These are phyloP conservation scores for Yoshiicerus persimilis DNA, from an alignment of 1,140 invertebrate genomes.

Conservation along the genomic window DNA sequence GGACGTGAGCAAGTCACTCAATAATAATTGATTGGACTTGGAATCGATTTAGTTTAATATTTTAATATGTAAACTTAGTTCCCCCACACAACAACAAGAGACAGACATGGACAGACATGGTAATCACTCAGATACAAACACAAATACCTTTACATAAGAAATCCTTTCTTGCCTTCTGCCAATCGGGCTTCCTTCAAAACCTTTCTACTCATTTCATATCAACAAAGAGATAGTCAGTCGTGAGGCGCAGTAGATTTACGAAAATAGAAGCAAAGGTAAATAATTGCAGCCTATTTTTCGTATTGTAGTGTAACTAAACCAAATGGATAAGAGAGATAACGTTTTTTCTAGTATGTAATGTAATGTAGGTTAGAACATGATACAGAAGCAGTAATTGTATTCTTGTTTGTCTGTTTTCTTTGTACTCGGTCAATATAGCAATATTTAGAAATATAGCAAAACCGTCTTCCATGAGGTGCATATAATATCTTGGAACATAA, in stretches of 20 bases:
- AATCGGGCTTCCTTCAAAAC: neutral
- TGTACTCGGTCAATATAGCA: too few relatives aligned
- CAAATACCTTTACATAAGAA: too few relatives aligned
- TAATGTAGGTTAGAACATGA: too few relatives aligned
- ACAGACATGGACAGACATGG: neutral
- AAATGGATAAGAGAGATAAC: neutral
- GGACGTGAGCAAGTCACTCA: slow-evolving; percentile 32
- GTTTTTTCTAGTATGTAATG: too few relatives aligned
- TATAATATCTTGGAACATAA: too few relatives aligned
- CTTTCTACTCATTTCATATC: neutral
- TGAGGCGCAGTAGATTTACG: neutral
- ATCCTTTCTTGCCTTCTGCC: neutral
- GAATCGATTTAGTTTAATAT: neutral
- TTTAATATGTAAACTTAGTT: neutral
- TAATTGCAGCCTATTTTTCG: neutral
- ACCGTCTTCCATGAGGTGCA: too few relatives aligned
- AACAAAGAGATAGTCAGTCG: neutral
- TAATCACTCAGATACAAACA: neutral
- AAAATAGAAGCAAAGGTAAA: neutral
- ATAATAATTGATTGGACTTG: neutral
- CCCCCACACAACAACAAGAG: neutral
- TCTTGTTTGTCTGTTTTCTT: too few relatives aligned
- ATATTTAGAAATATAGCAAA: too few relatives aligned
- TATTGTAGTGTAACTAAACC: neutral
- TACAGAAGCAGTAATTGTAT: too few relatives aligned